phyloP scores from a whole-genome alignment of 2,888 invertebrate genomes.

The Neoscelio sp. region DNA sequence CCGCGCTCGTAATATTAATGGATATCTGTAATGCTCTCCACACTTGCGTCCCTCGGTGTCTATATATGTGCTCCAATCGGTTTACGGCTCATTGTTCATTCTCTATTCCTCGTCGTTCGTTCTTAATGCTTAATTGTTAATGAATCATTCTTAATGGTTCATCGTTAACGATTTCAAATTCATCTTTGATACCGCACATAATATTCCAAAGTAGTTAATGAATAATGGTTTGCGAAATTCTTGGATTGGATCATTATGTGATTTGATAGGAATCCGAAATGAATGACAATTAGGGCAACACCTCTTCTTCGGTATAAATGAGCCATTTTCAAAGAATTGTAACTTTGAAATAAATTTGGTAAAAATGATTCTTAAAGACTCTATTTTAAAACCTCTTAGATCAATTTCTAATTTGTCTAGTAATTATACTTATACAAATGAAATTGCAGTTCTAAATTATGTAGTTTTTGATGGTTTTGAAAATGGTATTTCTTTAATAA shows the following conservation, averaged over 20 bases:
- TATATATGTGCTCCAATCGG: constrained; percentile 46
- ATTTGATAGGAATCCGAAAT: background rate
- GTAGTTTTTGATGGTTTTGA: no score
- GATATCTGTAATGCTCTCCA: constrained; percentile 65
- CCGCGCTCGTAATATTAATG: constrained; percentile 70
- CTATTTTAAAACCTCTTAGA: no score
- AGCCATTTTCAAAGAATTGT: no score
- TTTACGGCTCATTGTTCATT: constrained; percentile 52
- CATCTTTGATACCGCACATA: constrained; percentile 27
- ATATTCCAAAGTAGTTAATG: constrained; percentile 22
- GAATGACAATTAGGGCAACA: no score
- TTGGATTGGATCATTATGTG: background rate
- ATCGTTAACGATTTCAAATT: constrained; percentile 50
- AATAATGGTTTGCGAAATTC: constrained; percentile 15
- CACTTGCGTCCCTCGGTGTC: constrained; percentile 46
- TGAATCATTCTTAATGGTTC: constrained; percentile 50
- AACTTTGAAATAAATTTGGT: no score
- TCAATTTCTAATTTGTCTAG: no score
- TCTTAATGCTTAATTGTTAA: constrained; percentile 60
- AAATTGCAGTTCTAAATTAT: no score
- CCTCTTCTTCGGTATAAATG: no score
- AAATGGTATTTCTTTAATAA: no score
- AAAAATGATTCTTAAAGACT: no score
- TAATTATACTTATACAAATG: no score
- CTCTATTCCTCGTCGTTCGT: constrained; percentile 31